Evolutionary conservation across 2,113 vertebrate species (phyloP).

Genomic region (Brachypteracias leptosomus): DNA sequence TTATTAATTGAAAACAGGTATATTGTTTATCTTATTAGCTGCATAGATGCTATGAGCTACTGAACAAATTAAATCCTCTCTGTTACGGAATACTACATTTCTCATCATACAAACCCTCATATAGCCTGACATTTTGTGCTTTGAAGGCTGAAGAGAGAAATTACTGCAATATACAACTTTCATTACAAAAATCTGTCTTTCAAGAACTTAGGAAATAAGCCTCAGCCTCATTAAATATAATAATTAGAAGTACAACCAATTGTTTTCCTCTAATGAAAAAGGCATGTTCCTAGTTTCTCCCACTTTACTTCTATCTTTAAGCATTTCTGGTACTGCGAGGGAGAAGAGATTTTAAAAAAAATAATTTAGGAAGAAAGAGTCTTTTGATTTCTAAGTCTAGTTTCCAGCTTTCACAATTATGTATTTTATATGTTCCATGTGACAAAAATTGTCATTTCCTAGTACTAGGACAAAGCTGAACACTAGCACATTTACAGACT

Average conservation of each 20-base stretch:
- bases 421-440: not conserved
- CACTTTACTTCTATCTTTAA: not conserved
- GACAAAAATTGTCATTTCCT: not conserved
- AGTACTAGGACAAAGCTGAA: not conserved
- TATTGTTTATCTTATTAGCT: not conserved
- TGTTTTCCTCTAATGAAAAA: not conserved
- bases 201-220: not conserved
- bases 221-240: not conserved
- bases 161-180: not conserved
- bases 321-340: not conserved
- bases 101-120: not conserved
- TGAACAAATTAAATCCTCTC: not conserved
- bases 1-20: not conserved
- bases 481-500: not conserved
- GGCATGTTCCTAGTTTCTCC: not conserved
- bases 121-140: conserved; percentile 9
- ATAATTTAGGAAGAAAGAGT: not conserved
- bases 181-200: not conserved
- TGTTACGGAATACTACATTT: not conserved
- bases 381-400: not conserved
- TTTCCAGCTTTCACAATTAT: not conserved
- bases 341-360: not conserved
- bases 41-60: not conserved
- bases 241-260: not conserved
- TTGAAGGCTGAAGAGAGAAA: not conserved